phyloP scores from a whole-genome alignment of 2,797 vertebrate species.

The Coilia nasus region DNA sequence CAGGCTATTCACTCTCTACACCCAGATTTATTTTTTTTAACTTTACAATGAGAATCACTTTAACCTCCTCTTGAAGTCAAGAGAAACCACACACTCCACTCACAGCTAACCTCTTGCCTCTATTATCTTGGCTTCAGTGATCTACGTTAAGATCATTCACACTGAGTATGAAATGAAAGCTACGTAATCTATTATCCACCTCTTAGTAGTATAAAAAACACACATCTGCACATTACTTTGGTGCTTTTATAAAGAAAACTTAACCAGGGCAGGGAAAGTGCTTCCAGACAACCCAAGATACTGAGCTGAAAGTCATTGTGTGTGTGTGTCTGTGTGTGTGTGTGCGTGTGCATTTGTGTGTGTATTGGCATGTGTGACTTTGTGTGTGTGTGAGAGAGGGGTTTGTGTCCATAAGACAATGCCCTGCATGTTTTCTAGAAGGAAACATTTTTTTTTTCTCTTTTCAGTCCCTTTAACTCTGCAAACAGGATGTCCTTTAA shows the following conservation, averaged over 20 bases:
- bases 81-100: too few relatives aligned
- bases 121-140: too few relatives aligned
- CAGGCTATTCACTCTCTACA: too few relatives aligned
- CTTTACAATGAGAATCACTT: too few relatives aligned
- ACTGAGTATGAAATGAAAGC: too few relatives aligned
- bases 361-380: neutral
- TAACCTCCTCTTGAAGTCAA: too few relatives aligned
- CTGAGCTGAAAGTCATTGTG: neutral
- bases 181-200: too few relatives aligned
- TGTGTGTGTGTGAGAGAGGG: constrained; percentile 1
- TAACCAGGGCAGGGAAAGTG: neutral
- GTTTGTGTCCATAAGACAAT: constrained; percentile 37
- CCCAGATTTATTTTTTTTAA: too few relatives aligned
- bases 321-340: neutral
- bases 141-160: too few relatives aligned
- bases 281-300: neutral
- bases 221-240: neutral
- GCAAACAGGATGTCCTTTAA: constrained; percentile 57
- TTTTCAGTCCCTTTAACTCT: constrained; percentile 20
- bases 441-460: constrained; percentile 44
- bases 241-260: neutral
- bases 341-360: neutral
- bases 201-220: neutral
- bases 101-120: too few relatives aligned
- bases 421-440: constrained; percentile 46